phyloP scores from a whole-genome alignment of 2,888 invertebrate genomes.

The Smittia aterrima region DNA sequence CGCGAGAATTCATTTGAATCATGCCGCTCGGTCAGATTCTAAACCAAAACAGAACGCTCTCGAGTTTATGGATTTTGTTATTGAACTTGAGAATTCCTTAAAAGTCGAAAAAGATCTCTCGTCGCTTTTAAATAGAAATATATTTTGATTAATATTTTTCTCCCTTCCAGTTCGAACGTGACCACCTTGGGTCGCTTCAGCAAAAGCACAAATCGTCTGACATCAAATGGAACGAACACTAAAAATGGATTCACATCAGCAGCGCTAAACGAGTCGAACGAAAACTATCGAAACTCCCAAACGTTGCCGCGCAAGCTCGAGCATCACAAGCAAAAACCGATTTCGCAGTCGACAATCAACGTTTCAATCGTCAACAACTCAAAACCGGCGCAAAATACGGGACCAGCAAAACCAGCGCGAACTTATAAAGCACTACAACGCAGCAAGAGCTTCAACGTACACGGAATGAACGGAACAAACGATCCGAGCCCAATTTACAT shows the following conservation, averaged over 20 bases:
- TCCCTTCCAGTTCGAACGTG: constrained; percentile 44
- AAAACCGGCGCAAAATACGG: constrained; percentile 54
- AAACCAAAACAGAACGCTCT: background rate
- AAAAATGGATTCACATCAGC: constrained; percentile 46
- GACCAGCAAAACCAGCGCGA: constrained; percentile 75
- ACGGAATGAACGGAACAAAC: constrained; percentile 58
- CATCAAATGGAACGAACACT: constrained; percentile 56
- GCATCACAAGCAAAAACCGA: constrained; percentile 44
- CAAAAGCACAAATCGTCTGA: constrained; percentile 73
- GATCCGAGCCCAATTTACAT: constrained; percentile 54
- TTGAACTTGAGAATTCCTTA: constrained; percentile 22
- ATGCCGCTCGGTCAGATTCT: background rate
- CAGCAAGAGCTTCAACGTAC: constrained; percentile 84
- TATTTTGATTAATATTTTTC: background rate
- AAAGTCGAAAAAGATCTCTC: background rate
- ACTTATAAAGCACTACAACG: constrained; percentile 74
- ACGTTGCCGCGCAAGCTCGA: constrained; percentile 70
- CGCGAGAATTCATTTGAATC: background rate
- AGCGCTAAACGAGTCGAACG: constrained; percentile 32
- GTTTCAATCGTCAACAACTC: constrained; percentile 61
- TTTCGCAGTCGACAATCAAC: constrained; percentile 64
- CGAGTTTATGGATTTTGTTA: background rate
- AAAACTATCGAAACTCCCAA: constrained; percentile 62
- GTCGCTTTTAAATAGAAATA: background rate
- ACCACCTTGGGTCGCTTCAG: constrained; percentile 75